Evolutionary conservation across 2,888 invertebrate species (phyloP), one percentile per base, ranked within the genome.

Genomic region (Actias luna): DNA sequence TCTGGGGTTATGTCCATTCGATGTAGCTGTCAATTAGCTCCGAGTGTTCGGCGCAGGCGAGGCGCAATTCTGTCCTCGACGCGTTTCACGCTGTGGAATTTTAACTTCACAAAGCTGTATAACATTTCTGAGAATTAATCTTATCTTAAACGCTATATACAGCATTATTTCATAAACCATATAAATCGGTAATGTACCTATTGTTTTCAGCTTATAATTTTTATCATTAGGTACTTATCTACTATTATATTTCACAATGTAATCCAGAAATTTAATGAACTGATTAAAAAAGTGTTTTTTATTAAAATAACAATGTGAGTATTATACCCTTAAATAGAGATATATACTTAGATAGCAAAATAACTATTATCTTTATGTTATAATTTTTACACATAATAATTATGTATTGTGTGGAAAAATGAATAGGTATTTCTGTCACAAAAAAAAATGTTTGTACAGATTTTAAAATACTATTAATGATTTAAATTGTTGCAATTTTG

Each of bases 11-110:
- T 63, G 64, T 64, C 60, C 63, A 61, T 63, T 65, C 64, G 68
- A 67, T 70, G 69, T 69, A 70, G 64, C 73, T 75, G 75, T 72
- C 75, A 74, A 73, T 75, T 74, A 74, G 70, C 39, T 36, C 16
- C 27, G 50, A 55, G 55, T 55, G 29, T 16, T 29, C 29, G 29
- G 55, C 52, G 52, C 52, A 52, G 52, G 27, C 52, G 29, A 55
- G 29, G 29, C 29, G 55, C 29, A 29, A 29, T 55, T 55, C 55
- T 55, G 55, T 55, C 55, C 14, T 29, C 31, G 18, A 39, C 35
- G 33, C 25, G 16, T 55, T 55, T 52, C 29, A 55, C 16, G 29
- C 60, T 31, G 18, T 5, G 58, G 35, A 65, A 65, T 55, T 55
- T 52, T 55, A 55, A n/a, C n/a, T 29, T 55, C 7, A 29, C 29